Conservation (phyloP, 2,888 invertebrate species). For the Stenotaenia linearis region DNA sequence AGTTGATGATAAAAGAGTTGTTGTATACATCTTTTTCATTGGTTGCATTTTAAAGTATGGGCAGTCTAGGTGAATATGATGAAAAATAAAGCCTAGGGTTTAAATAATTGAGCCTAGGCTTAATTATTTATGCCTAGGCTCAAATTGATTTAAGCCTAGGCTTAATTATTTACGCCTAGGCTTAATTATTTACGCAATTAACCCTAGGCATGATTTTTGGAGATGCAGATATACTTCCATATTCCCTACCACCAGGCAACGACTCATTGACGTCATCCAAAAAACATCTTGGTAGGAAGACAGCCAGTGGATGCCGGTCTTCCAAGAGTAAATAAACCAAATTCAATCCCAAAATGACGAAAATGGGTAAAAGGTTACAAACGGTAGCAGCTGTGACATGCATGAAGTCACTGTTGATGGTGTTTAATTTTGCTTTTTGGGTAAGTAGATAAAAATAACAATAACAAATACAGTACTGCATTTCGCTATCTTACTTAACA, state of each 20-base stretch:
- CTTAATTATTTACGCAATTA: too few species aligned
- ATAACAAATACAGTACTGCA: not conserved
- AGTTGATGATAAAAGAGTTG: too few species aligned
- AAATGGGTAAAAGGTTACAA: constrained; percentile 66
- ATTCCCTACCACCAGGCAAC: not conserved
- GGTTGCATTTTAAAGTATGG: too few species aligned
- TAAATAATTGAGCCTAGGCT: too few species aligned
- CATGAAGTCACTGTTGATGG: constrained; percentile 69
- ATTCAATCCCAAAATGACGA: not conserved
- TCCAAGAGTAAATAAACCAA: not conserved
- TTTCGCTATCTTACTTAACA: not conserved
- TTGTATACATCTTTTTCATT: too few species aligned
- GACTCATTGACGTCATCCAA: not conserved
- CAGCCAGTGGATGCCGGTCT: not conserved
- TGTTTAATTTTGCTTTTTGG: constrained; percentile 75
- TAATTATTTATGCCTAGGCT: too few species aligned
- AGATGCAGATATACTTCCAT: too few species aligned
- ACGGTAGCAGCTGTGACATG: constrained; percentile 69
- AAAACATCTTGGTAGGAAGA: not conserved
- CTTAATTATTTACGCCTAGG: too few species aligned
- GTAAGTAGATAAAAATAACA: constrained; percentile 53
- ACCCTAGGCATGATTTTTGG: too few species aligned
- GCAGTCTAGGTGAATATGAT: too few species aligned
- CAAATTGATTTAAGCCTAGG: too few species aligned
- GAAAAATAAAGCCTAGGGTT: too few species aligned